phyloP scores from a whole-genome alignment of 2,888 invertebrate species.

The Flabesymbios commensalis region DNA sequence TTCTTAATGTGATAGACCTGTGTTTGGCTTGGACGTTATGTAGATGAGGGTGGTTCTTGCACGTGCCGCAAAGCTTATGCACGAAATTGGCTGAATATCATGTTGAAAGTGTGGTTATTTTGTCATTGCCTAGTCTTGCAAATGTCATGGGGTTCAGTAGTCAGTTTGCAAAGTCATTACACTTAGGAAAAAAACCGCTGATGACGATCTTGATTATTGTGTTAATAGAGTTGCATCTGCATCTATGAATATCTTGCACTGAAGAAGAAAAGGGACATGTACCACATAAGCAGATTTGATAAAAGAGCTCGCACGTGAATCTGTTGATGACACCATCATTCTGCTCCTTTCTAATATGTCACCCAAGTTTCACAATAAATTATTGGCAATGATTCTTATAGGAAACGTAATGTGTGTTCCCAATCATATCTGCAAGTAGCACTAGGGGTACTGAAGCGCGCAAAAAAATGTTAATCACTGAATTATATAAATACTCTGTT shows the following conservation, averaged over 20 bases:
- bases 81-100: conserved; percentile 10
- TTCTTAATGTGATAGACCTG: too few species aligned
- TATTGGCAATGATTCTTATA: background rate
- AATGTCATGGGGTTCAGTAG: conserved; percentile 6
- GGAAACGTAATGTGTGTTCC: conserved; percentile 2
- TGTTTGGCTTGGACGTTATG: conserved; percentile 5
- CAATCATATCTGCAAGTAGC: conserved; percentile 1
- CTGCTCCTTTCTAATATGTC: background rate
- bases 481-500: background rate
- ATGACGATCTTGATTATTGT: background rate
- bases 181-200: background rate
- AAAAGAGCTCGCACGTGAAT: conserved; percentile 5
- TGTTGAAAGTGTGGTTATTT: conserved; percentile 5
- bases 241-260: background rate
- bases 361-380: background rate
- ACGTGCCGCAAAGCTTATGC: conserved; percentile 9
- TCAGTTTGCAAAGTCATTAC: background rate
- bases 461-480: background rate
- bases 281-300: conserved; percentile 5
- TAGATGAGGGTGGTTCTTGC: conserved; percentile 10
- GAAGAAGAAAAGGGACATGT: background rate
- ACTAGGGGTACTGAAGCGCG: conserved; percentile 1
- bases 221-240: background rate
- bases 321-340: conserved; percentile 1
- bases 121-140: conserved; percentile 1